Evolutionary conservation across 2,797 vertebrate species (phyloP).

Genomic region (Monodelphis domestica): DNA sequence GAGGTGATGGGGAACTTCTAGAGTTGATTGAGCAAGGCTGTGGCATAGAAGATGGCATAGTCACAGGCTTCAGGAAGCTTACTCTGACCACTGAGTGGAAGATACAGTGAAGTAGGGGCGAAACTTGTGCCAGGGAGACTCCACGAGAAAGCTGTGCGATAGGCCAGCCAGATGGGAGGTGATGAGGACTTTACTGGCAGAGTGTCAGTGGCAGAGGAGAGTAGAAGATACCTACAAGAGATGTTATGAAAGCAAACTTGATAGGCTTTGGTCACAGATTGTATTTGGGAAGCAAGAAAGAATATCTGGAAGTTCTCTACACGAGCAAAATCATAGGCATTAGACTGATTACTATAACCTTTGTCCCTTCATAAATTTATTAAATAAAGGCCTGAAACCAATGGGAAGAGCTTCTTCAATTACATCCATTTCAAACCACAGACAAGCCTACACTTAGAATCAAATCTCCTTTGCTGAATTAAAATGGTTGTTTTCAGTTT

Average conservation of each 20-base stretch:
- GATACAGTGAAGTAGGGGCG: background rate
- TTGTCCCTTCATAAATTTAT: conserved; percentile 10
- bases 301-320: background rate
- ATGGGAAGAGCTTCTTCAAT: background rate
- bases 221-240: background rate
- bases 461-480: conserved; percentile 30
- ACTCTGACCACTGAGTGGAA: background rate
- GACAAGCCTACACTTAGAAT: background rate
- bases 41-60: background rate
- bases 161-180: background rate
- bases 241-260: background rate
- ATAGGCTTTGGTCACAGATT: background rate
- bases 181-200: background rate
- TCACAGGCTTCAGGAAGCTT: background rate
- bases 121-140: background rate
- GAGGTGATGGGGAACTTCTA: background rate
- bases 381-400: background rate
- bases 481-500: background rate
- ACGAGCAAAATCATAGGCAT: background rate
- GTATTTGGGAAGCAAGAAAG: background rate
- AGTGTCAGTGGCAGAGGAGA: background rate
- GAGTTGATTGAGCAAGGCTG: background rate
- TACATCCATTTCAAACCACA: background rate
- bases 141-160: background rate
- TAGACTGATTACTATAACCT: background rate